Percentiles rank a stretch among this genome's conserved stretches.
phyloP scores from a whole-genome alignment of 2,888 invertebrate genomes.

The Acrocyrtus sp. region DNA sequence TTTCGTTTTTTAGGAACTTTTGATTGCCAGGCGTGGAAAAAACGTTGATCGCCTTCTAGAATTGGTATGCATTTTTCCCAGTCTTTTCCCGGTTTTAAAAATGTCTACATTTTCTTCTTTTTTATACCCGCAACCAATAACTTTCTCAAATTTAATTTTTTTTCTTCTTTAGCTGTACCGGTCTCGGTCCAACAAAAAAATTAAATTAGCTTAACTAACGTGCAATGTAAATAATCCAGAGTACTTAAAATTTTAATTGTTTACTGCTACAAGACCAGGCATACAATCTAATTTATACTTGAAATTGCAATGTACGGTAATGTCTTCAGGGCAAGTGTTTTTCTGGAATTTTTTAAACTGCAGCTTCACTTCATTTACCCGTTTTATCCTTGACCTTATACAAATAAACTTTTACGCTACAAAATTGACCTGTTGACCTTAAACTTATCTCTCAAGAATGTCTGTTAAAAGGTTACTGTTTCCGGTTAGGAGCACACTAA shows the following conservation, averaged over 20 bases:
- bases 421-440: neutral
- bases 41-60: constrained; percentile 45
- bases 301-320: neutral
- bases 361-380: neutral
- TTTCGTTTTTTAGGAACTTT: constrained; percentile 48
- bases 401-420: no score
- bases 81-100: constrained; percentile 47
- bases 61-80: constrained; percentile 46
- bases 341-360: constrained; percentile 23
- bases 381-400: no score
- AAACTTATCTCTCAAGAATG: neutral
- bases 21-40: constrained; percentile 51
- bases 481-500: no score
- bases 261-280: neutral
- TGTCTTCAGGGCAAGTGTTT: constrained; percentile 14
- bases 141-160: constrained; percentile 4
- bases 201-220: no score
- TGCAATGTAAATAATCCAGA: neutral
- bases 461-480: neutral
- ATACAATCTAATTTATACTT: neutral
- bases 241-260: neutral
- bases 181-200: no score
- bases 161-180: no score
- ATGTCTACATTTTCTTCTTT: neutral
- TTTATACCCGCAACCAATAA: constrained; percentile 46